Evolutionary conservation across 2,888 invertebrate genomes (phyloP), one percentile per base, ranked within the genome.

Genomic region (Ernsta delagoae): DNA sequence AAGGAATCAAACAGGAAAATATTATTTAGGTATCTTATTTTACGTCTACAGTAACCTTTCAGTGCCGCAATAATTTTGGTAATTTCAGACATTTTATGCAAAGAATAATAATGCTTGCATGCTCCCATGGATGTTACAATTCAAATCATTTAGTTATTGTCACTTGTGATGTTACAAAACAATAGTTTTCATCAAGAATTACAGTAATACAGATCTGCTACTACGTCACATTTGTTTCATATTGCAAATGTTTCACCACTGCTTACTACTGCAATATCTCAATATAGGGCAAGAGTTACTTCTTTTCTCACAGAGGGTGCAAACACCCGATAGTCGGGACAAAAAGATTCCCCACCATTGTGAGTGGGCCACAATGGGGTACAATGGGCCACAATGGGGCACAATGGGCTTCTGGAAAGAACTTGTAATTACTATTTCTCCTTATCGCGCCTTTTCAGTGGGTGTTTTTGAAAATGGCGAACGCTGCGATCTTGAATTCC

Each of bases 371-470:
- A 92, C 93, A 78, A 71, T 75, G 73, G 71, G 73, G 80, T 85
- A 93, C 93, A 78, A 71, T 75, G 73, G 71, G 73, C 80, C 85
- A 92, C 93, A 78, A 71, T 75, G 73, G 71, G 73, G 80, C 85
- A 93, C 93, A 92, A 92, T 91, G 79, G 87, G 24, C 50, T 53
- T 53, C 67, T 61, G 56, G 61, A 57, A 57, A 84, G 86, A 88
- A 90, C 86, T 92, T 93, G 91, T 92, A 93, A 93, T 93, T 93
- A 93, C 92, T 90, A 90, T 90, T 91, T 91, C 11, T 90, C 90
- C 92, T 88, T 86, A 85, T 81, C 78, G 81, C 83, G 83, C 83
- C 89, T 88, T 91, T 90, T 90, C 87, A 87, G 79, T 78, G 74
- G 85, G 82, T 88, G 89, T 90, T 89, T 90, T 92, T 89, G 88